These are phyloP conservation scores for Drosophila silvestris DNA, from an alignment of 2,888 invertebrate species.

Conservation along the genomic window DNA sequence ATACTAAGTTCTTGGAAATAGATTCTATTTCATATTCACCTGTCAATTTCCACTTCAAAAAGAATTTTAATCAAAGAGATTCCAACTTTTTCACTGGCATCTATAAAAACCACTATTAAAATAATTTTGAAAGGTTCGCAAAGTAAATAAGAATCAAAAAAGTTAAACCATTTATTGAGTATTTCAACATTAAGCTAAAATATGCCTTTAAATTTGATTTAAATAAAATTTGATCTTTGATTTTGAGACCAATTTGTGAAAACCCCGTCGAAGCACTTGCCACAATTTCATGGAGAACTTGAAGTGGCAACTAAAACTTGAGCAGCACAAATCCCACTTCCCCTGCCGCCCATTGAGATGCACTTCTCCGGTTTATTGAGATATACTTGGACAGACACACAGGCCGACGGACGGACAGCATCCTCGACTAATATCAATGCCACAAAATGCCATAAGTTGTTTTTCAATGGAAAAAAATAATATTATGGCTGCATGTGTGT, in stretches of 20 bases:
- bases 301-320: slow-evolving; percentile 11
- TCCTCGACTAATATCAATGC: slow-evolving; percentile 28
- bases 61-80: neutral
- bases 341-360: neutral
- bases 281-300: slow-evolving; percentile 1
- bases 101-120: no score
- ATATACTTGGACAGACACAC: slow-evolving; percentile 23
- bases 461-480: slow-evolving; percentile 69
- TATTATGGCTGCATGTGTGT: slow-evolving; percentile 27
- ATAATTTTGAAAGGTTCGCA: no score
- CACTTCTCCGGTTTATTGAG: slow-evolving; percentile 49
- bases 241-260: neutral
- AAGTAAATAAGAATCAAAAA: neutral
- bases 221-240: neutral
- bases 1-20: neutral
- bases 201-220: neutral
- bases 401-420: slow-evolving; percentile 11
- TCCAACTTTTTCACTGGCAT: no score
- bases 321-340: neutral
- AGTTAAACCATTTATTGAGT: neutral
- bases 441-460: slow-evolving; percentile 67
- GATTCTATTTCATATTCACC: neutral
- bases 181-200: neutral
- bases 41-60: neutral
- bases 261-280: slow-evolving; percentile 4